Conservation (phyloP, 2,113 vertebrate species). For the Menura novaehollandiae region DNA sequence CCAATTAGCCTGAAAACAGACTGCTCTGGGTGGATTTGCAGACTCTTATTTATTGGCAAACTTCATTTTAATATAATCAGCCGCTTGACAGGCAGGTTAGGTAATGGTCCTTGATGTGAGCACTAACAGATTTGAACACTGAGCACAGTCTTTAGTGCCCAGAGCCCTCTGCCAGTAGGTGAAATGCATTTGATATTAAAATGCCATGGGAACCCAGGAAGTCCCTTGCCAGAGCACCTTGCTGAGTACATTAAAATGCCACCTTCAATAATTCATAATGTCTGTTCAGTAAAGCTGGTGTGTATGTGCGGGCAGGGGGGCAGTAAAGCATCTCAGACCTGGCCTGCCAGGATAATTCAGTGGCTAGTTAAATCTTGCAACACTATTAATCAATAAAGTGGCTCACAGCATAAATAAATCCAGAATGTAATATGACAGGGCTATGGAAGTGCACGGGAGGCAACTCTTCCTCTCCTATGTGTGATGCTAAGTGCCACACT, state of each 20-base stretch:
- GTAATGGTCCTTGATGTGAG: not conserved
- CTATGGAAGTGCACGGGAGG: not conserved
- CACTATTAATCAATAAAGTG: conserved; percentile 29
- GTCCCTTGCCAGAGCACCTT: conserved; percentile 30
- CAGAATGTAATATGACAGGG: not conserved
- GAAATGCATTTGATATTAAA: not conserved
- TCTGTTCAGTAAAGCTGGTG: not conserved
- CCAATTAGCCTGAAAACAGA: conserved; percentile 45
- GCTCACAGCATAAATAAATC: conserved; percentile 27
- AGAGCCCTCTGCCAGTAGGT: not conserved
- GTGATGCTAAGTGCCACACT: not conserved
- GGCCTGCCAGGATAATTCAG: conserved; percentile 45
- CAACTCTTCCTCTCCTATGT: not conserved
- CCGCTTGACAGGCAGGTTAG: not conserved
- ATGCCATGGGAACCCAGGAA: not conserved
- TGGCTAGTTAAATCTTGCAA: conserved; percentile 46
- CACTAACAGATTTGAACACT: not conserved
- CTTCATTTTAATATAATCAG: conserved; percentile 15
- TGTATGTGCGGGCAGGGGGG: not conserved
- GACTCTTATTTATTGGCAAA: conserved; percentile 20
- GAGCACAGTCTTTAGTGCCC: not conserved
- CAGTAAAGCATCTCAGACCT: conserved; percentile 28
- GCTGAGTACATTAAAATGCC: not conserved
- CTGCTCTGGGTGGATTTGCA: not conserved
- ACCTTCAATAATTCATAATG: conserved; percentile 39